Conservation (phyloP, 2,888 invertebrate genomes). For the Hyposoter didymator region DNA sequence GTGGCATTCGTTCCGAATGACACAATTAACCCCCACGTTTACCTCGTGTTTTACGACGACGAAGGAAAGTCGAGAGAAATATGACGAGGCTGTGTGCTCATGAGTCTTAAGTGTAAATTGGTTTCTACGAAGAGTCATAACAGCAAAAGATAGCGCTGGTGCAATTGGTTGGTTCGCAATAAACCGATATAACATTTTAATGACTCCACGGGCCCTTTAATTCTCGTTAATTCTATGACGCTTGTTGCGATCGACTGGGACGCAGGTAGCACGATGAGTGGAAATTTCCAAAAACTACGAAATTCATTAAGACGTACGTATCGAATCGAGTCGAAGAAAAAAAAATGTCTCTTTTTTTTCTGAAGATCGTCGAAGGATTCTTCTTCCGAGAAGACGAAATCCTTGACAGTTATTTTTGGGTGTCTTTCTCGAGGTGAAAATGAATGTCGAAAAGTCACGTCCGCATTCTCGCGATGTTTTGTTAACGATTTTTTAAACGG, state of each 20-base stretch:
- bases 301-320: background rate
- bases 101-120: slow-evolving; percentile 5
- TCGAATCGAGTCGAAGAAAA: background rate
- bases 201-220: background rate
- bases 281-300: background rate
- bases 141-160: background rate
- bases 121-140: background rate
- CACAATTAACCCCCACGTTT: background rate
- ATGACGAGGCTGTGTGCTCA: background rate
- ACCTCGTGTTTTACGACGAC: slow-evolving; percentile 16
- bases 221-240: background rate
- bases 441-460: background rate
- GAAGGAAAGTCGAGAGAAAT: slow-evolving; percentile 7
- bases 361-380: background rate
- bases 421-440: background rate
- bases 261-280: background rate
- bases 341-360: background rate
- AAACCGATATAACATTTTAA: background rate
- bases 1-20: slow-evolving; percentile 1
- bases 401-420: background rate
- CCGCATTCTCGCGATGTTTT: background rate
- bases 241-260: background rate
- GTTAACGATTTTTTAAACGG: background rate
- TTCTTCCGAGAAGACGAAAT: background rate
- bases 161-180: slow-evolving; percentile 13